A percentile compares a stretch with the other conserved stretches of the same genome.
These are phyloP conservation scores for Parthenolecanium corni DNA, from an alignment of 2,888 invertebrate species.

Conservation along the genomic window DNA sequence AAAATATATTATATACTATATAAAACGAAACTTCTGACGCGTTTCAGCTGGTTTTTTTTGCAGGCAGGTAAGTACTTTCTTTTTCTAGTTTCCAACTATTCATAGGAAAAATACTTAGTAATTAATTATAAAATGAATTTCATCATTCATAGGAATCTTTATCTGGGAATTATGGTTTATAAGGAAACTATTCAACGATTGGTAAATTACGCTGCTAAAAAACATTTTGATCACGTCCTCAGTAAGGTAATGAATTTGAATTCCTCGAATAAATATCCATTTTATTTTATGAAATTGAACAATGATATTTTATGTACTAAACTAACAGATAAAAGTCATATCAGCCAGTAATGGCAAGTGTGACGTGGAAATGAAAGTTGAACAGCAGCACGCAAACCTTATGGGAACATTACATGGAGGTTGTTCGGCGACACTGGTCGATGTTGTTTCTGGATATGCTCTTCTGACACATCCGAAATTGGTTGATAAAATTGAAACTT, in stretches of 20 bases:
- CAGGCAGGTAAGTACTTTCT: too few relatives aligned
- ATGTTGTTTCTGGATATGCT: slow-evolving; percentile 65
- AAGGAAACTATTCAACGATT: slow-evolving; percentile 13
- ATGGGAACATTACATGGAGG: slow-evolving; percentile 72
- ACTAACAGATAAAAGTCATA: slow-evolving; percentile 41
- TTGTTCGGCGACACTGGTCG: slow-evolving; percentile 66
- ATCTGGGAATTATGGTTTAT: slow-evolving; percentile 13
- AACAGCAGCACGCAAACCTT: slow-evolving; percentile 60
- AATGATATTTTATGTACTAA: not conserved
- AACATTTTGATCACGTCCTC: slow-evolving; percentile 7
- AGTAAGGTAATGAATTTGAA: slow-evolving; percentile 1
- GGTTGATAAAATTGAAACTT: slow-evolving; percentile 3
- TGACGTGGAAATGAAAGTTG: slow-evolving; percentile 61
- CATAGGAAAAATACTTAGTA: too few relatives aligned
- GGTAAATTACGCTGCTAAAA: slow-evolving; percentile 3
- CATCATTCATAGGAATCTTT: too few relatives aligned
- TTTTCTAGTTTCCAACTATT: too few relatives aligned
- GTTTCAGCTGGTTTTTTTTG: too few relatives aligned
- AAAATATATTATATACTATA: too few relatives aligned
- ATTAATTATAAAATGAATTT: too few relatives aligned
- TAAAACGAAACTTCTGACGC: too few relatives aligned
- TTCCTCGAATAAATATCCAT: not conserved
- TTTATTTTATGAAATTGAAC: not conserved
- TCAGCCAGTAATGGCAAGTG: slow-evolving; percentile 59
- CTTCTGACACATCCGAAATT: slow-evolving; percentile 52